Percentiles rank a stretch among this genome's conserved stretches.
Evolutionary conservation across 1,140 invertebrate genomes (phyloP).

Genomic region (Pogonomyrmex barbatus): DNA sequence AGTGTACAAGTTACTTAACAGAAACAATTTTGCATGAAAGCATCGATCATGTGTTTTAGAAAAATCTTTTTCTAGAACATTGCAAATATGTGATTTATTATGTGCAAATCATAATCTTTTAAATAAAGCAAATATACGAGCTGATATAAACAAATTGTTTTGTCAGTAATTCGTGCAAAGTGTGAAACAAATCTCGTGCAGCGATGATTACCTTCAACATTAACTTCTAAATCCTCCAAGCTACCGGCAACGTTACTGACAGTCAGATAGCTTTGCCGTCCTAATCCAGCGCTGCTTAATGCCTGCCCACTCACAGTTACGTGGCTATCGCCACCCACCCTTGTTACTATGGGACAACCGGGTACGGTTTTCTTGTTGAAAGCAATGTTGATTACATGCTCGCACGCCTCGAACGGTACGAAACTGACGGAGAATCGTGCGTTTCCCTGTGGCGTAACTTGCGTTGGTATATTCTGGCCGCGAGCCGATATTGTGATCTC

Average conservation of each 20-base stretch:
- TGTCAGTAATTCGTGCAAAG: background rate
- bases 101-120: background rate
- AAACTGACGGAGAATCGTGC: constrained; percentile 97
- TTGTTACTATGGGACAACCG: constrained; percentile 93
- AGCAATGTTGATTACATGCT: constrained; percentile 97
- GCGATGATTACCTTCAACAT: constrained; percentile 93
- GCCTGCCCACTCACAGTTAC: constrained; percentile 91
- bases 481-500: constrained; percentile 98
- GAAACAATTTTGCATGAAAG: background rate
- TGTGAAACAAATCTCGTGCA: background rate
- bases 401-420: constrained; percentile 96
- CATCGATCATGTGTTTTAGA: background rate
- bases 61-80: background rate
- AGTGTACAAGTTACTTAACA: background rate
- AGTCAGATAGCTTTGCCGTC: constrained; percentile 88
- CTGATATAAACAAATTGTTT: background rate
- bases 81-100: background rate
- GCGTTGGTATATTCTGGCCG: constrained; percentile 97
- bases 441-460: constrained; percentile 97
- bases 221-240: constrained; percentile 96
- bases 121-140: constrained; percentile 6
- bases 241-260: constrained; percentile 91
- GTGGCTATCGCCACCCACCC: constrained; percentile 90
- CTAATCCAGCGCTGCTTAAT: constrained; percentile 88
- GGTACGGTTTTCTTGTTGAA: constrained; percentile 96